Evolutionary conservation across 2,113 vertebrate species (phyloP).

Genomic region (Engystomops pustulosus): DNA sequence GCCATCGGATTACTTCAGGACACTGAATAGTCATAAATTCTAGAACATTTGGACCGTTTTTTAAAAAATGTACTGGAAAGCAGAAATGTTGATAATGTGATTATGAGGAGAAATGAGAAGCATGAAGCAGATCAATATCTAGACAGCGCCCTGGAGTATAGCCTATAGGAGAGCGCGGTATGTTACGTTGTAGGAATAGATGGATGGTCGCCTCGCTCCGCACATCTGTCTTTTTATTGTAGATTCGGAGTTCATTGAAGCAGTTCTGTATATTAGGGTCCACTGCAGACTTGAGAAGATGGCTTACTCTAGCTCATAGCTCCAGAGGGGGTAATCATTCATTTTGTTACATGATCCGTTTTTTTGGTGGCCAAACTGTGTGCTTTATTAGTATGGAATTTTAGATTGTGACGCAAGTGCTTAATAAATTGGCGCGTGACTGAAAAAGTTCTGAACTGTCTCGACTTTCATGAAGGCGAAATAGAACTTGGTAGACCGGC

Average conservation of each 20-base stretch:
- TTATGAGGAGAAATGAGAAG: background rate
- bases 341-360: no score
- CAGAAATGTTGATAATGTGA: background rate
- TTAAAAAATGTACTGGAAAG: background rate
- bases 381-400: no score
- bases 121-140: background rate
- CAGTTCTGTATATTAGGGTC: background rate
- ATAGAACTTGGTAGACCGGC: no score
- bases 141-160: background rate
- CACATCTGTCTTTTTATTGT: background rate
- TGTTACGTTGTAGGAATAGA: background rate
- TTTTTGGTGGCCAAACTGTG: no score
- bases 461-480: no score
- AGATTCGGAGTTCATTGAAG: background rate
- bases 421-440: no score
- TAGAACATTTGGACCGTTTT: background rate
- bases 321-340: no score
- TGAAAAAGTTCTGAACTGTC: no score
- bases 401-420: no score
- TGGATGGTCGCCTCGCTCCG: background rate
- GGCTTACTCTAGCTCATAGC: background rate
- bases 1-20: no score
- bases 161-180: background rate
- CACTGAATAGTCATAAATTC: no score
- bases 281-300: background rate